These are phyloP conservation scores for Propithecus deckenii DNA, from an alignment of 2,797 vertebrate genomes.

Conservation along the genomic window DNA sequence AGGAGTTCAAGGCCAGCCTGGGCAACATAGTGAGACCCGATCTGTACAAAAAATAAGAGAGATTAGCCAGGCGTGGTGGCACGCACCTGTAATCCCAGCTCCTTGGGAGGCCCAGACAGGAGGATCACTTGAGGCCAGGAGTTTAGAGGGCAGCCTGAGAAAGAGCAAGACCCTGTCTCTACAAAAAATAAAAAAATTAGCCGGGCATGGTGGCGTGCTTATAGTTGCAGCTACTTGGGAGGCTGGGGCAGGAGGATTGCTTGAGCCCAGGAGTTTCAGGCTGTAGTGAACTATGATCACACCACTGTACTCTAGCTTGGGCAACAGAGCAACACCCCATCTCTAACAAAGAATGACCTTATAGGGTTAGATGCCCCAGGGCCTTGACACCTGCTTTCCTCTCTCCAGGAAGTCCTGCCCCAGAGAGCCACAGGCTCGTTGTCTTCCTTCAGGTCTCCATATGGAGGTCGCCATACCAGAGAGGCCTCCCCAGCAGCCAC, in stretches of 20 bases:
- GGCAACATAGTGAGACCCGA: neutral
- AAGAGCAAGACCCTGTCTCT: neutral
- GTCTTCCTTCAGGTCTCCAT: neutral
- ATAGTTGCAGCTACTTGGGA: too few relatives aligned
- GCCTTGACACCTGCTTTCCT: neutral
- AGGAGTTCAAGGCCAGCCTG: neutral
- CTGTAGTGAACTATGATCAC: neutral
- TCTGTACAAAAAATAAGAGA: neutral
- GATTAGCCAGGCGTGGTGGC: neutral
- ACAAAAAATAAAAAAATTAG: neutral
- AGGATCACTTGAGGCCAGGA: neutral
- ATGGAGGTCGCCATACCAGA: neutral
- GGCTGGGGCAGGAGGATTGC: too few relatives aligned
- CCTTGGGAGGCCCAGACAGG: neutral
- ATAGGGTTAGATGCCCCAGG: neutral
- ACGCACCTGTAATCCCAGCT: neutral
- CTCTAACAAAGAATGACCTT: neutral
- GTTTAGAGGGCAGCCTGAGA: neutral
- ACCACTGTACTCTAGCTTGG: neutral
- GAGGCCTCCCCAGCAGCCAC: accelerated
- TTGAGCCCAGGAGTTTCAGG: neutral
- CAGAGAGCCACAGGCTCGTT: accelerated
- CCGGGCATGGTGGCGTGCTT: neutral
- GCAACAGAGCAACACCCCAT: neutral
- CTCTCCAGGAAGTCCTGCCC: neutral